These are phyloP conservation scores for Psittacula derbiana DNA, from an alignment of 2,797 vertebrate species.

Conservation along the genomic window DNA sequence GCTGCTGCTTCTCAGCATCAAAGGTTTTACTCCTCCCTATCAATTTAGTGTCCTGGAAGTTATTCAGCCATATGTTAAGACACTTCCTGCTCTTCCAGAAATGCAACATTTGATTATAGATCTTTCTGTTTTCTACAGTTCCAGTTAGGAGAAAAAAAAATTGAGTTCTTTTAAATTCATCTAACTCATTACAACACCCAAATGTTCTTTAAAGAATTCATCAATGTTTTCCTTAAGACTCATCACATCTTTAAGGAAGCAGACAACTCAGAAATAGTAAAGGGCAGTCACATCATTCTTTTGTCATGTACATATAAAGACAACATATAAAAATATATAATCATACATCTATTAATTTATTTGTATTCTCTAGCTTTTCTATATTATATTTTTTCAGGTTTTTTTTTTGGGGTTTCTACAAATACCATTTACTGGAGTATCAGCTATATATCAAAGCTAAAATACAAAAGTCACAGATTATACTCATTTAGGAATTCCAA, in stretches of 20 bases:
- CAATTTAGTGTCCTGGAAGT: neutral
- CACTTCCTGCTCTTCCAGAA: neutral
- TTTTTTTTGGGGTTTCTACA: neutral
- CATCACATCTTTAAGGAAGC: neutral
- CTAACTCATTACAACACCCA: neutral
- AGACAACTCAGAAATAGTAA: neutral
- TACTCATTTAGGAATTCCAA: neutral
- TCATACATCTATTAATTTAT: neutral
- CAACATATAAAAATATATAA: neutral
- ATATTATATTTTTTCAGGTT: neutral
- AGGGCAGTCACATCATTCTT: neutral
- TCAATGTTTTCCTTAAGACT: neutral
- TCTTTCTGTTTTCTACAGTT: neutral
- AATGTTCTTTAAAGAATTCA: neutral
- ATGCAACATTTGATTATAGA: neutral
- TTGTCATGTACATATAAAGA: neutral
- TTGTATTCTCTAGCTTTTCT: neutral
- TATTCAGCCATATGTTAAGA: neutral
- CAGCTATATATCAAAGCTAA: neutral
- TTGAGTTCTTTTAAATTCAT: neutral
- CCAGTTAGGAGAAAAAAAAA: neutral
- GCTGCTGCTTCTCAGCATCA: neutral
- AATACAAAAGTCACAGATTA: neutral
- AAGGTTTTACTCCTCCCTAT: neutral
- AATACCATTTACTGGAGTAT: neutral